These are phyloP conservation scores for Crotalus tigris DNA, from an alignment of 2,113 vertebrate species.

Conservation along the genomic window DNA sequence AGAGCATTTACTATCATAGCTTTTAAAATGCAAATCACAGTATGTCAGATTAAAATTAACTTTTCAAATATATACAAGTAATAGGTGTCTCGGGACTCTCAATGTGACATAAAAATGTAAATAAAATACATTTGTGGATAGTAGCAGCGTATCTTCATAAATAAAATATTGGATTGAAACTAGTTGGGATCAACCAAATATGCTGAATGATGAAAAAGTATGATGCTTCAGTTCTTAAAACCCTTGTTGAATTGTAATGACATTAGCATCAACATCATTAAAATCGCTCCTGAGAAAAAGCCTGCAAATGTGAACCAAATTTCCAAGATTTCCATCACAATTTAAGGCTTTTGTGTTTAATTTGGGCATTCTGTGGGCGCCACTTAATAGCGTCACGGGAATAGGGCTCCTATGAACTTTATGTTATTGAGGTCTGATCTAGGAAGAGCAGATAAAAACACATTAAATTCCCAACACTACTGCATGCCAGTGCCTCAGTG, in stretches of 20 bases:
- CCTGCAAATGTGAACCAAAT: neutral
- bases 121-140: constrained; percentile 38
- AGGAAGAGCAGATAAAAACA: neutral
- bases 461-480: neutral
- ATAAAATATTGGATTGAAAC: neutral
- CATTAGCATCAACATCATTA: neutral
- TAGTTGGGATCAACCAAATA: constrained; percentile 41
- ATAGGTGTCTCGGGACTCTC: neutral
- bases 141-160: constrained; percentile 45
- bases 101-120: neutral
- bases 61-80: neutral
- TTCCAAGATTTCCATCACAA: neutral
- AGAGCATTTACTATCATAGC: neutral
- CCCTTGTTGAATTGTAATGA: neutral
- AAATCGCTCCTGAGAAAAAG: too few species aligned
- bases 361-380: neutral
- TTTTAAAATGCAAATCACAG: constrained; percentile 11
- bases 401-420: neutral
- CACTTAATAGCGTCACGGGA: neutral
- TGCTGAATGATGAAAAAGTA: constrained; percentile 11
- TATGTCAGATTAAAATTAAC: neutral
- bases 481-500: neutral
- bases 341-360: neutral
- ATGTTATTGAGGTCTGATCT: neutral
- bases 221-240: neutral